Base-by-base conservation (phyloP, 2,113 vertebrate genomes). In the Cebus imitator region DNA sequence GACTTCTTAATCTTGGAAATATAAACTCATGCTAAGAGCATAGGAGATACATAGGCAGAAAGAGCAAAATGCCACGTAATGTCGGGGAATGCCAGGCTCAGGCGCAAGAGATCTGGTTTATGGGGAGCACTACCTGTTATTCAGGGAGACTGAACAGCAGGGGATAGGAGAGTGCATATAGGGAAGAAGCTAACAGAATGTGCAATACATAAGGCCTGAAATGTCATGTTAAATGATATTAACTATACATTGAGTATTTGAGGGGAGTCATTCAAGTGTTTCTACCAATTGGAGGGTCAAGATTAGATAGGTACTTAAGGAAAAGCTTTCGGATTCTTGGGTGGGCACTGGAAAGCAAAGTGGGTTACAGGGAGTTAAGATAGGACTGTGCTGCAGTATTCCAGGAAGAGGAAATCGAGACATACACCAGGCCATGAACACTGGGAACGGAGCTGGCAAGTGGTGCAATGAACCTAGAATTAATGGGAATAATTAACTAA, bases 301-400 rank as follows among this genome's bases (percentile, higher is more conserved):
- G 37, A 37, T 45, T 32, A 16, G 14, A 13, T 57, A 13, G 2
- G 7, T 13, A 23, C 12, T 57, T 87, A 21, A 55, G 13, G 18
- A 32, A 72, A 32, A 88, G 8, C 40, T 25, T 6, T 57, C 66
- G 76, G 4, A 75, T 12, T 85, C 5, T 35, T 40, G 20, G 9
- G 8, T 52, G 1, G 37, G 37, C 73, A 20, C 5, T 25, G 14
- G 23, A 84, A 50, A 78, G 5, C 3, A 2, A 1, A 18, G 0
- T 45, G n/a, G 6, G 3, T 57, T 27, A 0, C 8, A 43, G 4
- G n/a, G 3, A 50, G 20, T 45, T 86, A 48, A 78, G 13, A 14
- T 12, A 10, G 8, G 13, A 35, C 21, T 2, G 2, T 48, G 23
- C 11, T 40, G 0, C 2, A 1, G 6, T 30, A 73, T 75, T 43